Evolutionary conservation across 2,888 invertebrate genomes (phyloP).

Genomic region (Heliconius ismenius): DNA sequence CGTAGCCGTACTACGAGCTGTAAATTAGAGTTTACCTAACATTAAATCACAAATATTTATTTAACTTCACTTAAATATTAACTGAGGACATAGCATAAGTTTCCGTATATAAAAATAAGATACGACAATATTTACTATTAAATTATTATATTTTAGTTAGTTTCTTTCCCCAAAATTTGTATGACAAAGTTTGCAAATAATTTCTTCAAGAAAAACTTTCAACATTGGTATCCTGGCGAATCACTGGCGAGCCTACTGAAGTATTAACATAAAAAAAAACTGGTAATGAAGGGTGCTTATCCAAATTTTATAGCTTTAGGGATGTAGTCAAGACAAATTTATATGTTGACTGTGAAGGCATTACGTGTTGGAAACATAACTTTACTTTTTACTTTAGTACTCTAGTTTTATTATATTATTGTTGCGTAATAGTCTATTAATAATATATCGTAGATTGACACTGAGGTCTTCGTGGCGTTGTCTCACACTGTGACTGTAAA

Average conservation of each 20-base stretch:
- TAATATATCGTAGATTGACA: neutral
- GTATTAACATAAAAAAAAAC: slow-evolving; percentile 71
- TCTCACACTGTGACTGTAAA: neutral
- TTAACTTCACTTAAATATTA: neutral
- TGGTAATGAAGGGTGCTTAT: slow-evolving; percentile 68
- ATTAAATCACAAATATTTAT: neutral
- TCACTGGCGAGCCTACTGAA: slow-evolving; percentile 64
- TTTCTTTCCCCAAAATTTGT: slow-evolving; percentile 4
- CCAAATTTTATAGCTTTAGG: slow-evolving; percentile 62
- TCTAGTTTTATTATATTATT: slow-evolving; percentile 20
- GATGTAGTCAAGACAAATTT: slow-evolving; percentile 46
- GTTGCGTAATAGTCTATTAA: neutral
- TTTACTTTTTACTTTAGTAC: slow-evolving; percentile 37
- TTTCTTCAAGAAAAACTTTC: slow-evolving; percentile 28
- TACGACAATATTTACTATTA: neutral
- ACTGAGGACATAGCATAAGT: neutral
- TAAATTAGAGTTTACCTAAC: neutral
- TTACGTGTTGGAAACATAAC: slow-evolving; percentile 35
- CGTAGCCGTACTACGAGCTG: too few species aligned
- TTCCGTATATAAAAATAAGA: neutral
- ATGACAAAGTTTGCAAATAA: slow-evolving; percentile 30
- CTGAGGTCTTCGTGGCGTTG: neutral
- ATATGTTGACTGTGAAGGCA: slow-evolving; percentile 29
- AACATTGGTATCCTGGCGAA: slow-evolving; percentile 49
- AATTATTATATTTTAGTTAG: slow-evolving; percentile 22